phyloP scores from a whole-genome alignment of 2,888 invertebrate species.

The Clepsis dumicolana region DNA sequence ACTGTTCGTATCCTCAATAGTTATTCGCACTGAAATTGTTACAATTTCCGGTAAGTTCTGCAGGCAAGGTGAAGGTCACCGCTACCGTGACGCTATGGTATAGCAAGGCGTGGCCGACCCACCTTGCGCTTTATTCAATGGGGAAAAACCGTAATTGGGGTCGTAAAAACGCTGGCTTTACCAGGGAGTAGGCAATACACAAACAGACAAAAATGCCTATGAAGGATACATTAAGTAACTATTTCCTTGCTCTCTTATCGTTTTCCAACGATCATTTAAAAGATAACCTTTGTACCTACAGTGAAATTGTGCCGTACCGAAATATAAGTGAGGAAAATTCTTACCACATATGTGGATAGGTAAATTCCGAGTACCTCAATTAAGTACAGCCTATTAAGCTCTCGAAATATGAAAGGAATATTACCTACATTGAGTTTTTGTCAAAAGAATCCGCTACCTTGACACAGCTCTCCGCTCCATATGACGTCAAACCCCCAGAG shows the following conservation, averaged over 20 bases:
- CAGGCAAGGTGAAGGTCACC: conserved; percentile 61
- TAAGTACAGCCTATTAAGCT: conserved; percentile 6
- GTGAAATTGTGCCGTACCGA: background rate
- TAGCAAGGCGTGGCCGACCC: conserved; percentile 62
- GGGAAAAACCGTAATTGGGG: conserved; percentile 55
- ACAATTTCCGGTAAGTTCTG: conserved; percentile 51
- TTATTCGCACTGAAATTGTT: conserved; percentile 51
- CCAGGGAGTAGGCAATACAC: background rate
- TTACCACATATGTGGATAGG: background rate
- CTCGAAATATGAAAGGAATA: conserved; percentile 19
- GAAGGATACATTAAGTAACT: background rate
- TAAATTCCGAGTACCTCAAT: background rate
- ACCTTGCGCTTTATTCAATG: conserved; percentile 60
- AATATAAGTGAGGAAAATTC: background rate
- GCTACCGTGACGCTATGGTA: conserved; percentile 58
- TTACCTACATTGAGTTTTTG: conserved; percentile 22
- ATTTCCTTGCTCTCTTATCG: background rate
- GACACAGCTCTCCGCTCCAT: conserved; percentile 46
- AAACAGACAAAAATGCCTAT: background rate
- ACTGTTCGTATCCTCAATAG: conserved; percentile 46
- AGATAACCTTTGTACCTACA: background rate
- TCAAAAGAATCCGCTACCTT: conserved; percentile 46
- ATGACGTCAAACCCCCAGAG: conserved; percentile 50
- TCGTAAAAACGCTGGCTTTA: conserved; percentile 10
- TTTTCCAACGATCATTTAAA: background rate